Base-by-base conservation (phyloP, 53 echinoderm and acorn worm species). In the Crossaster papposus region DNA sequence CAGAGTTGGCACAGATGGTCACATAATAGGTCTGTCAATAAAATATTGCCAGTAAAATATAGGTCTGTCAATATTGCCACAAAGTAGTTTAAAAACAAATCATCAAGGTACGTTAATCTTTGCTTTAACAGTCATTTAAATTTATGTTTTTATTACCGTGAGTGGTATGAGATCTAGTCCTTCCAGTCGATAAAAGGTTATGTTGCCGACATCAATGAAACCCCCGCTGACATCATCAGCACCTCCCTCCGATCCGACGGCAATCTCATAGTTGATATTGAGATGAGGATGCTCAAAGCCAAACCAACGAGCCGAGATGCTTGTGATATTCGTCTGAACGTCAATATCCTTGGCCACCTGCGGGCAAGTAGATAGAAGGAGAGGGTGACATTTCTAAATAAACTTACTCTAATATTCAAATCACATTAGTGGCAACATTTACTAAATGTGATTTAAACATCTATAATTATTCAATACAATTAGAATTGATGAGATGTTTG, bases 221-320 rank as follows among this genome's bases (percentile, higher is more conserved):
- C 90, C 90, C 64, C 8, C 54, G 50, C 77, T 83, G 79, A 91
- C 87, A 71, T 86, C 87, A 17, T 10, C 34, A 2, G 38, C 20
- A 30, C 72, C 86, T 18, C 22, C 22, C 10, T 35, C 28, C 23
- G 79, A 37, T 15, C 91, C 86, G n/a, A 91, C 79, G 17, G 79
- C 87, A 26, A 91, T 51, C 58, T 86, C 82, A 86, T 91, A 91
- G 32, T 11, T 84, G 30, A 91, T 79, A 14, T 86, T 35, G 10
- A 79, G 79, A 36, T 91, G 81, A n/a, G 92, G 92, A 81, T 92
- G 92, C 14, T 79, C 81, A 92, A 92, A 92, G 9, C 92, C 92
- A 44, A 64, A 90, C 90, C 90, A 90, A 20, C 33, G 75, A 30
- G 83, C 90, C 1, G 83, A 75, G 23, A 90, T 32, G 10, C 30